Percentiles rank a stretch among this genome's conserved stretches.
These are phyloP conservation scores for Belonocnema kinseyi DNA, from an alignment of 1,140 invertebrate species.

Conservation along the genomic window DNA sequence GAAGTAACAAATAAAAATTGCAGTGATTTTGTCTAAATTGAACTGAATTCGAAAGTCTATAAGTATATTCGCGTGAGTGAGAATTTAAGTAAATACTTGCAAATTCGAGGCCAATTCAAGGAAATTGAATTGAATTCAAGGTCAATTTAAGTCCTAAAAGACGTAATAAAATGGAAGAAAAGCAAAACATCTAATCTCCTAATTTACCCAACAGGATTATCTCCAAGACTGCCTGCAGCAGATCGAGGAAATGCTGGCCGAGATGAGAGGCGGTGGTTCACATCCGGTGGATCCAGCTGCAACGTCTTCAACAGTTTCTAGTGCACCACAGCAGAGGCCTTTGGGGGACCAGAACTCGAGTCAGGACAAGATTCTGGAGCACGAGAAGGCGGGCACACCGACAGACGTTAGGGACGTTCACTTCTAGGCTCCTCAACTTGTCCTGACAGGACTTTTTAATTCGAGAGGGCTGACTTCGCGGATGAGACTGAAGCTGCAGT, in stretches of 20 bases:
- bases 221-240: constrained; percentile 84
- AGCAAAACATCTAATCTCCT: no score
- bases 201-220: constrained; percentile 79
- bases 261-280: constrained; percentile 60
- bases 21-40: no score
- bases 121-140: no score
- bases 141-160: no score
- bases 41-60: no score
- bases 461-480: neutral
- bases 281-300: constrained; percentile 60
- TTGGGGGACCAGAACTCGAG: constrained; percentile 71
- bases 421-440: constrained; percentile 73
- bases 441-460: neutral
- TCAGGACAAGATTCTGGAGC: constrained; percentile 77
- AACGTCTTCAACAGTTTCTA: constrained; percentile 48
- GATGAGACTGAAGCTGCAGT: constrained; percentile 15
- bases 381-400: constrained; percentile 86
- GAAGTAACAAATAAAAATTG: no score
- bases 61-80: no score
- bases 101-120: no score
- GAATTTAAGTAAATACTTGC: no score
- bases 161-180: no score
- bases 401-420: constrained; percentile 87
- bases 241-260: constrained; percentile 84
- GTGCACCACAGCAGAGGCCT: constrained; percentile 55